Evolutionary conservation across 2,113 vertebrate species (phyloP).

Genomic region (Thomomys bottae): DNA sequence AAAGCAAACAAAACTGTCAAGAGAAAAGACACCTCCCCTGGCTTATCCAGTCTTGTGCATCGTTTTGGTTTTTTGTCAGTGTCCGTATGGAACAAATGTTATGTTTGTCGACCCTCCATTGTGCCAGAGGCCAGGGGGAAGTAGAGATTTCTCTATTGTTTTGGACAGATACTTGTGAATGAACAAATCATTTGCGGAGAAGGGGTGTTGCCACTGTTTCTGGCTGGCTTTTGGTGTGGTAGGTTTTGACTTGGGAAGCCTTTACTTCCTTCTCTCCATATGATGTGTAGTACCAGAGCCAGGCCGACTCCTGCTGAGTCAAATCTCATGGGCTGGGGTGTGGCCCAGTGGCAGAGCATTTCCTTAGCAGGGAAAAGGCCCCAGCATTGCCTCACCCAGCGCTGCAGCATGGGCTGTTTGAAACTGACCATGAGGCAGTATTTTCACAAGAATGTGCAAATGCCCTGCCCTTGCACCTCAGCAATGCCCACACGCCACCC

Average conservation of each 20-base stretch:
- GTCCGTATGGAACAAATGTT: not conserved
- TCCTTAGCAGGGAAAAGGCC: too few relatives aligned
- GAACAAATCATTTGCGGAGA: not conserved
- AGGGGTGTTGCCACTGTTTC: not conserved
- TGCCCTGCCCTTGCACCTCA: too few relatives aligned
- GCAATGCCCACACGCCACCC: not conserved
- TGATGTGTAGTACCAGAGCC: fast-evolving
- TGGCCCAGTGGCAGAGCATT: too few relatives aligned
- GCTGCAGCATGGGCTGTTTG: too few relatives aligned
- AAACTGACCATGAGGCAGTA: not conserved
- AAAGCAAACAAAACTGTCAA: not conserved
- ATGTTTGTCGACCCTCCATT: not conserved
- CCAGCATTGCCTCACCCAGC: too few relatives aligned
- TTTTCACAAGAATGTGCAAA: not conserved
- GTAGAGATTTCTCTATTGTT: not conserved
- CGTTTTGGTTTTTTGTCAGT: conserved; percentile 23
- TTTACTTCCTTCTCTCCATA: fast-evolving
- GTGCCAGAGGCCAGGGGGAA: not conserved
- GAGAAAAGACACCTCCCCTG: not conserved
- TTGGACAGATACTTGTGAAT: not conserved
- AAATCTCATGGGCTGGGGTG: too few relatives aligned
- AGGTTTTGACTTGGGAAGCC: not conserved
- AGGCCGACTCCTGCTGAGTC: too few relatives aligned
- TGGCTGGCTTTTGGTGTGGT: not conserved
- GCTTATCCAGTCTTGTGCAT: not conserved